phyloP scores from a whole-genome alignment of 2,113 vertebrate species.

The Mugil cephalus region DNA sequence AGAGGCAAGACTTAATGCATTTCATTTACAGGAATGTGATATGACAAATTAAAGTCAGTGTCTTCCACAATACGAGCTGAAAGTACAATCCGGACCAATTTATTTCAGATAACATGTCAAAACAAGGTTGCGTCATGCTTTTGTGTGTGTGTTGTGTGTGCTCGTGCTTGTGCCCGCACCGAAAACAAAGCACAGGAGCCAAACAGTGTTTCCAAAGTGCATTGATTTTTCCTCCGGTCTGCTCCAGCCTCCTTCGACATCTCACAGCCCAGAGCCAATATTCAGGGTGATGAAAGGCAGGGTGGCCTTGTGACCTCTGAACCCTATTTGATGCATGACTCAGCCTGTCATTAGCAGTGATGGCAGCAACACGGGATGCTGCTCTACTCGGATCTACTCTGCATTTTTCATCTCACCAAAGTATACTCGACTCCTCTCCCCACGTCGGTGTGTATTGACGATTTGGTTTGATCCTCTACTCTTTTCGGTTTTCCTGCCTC shows the following conservation, averaged over 20 bases:
- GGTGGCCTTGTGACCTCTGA: constrained; percentile 72
- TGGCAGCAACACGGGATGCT: constrained; percentile 32
- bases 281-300: constrained; percentile 71
- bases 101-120: constrained; percentile 69
- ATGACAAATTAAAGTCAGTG: constrained; percentile 29
- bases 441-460: neutral
- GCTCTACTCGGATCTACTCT: constrained; percentile 12
- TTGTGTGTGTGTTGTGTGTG: constrained; percentile 26
- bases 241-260: constrained; percentile 68
- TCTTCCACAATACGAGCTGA: constrained; percentile 16
- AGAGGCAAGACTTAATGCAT: neutral
- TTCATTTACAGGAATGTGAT: constrained; percentile 2
- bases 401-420: neutral
- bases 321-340: constrained; percentile 66
- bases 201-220: constrained; percentile 65
- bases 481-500: neutral
- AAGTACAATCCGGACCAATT: constrained; percentile 45
- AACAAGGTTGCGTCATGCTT: constrained; percentile 39
- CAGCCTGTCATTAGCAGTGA: constrained; percentile 61
- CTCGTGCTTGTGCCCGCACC: constrained; percentile 10
- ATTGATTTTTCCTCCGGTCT: constrained; percentile 79
- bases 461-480: neutral
- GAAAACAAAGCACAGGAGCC: constrained; percentile 64
- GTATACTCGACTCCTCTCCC: neutral
- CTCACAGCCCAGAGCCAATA: constrained; percentile 66